These are phyloP conservation scores for Cremastinae sp. DNA, from an alignment of 2,888 invertebrate species.

Conservation along the genomic window DNA sequence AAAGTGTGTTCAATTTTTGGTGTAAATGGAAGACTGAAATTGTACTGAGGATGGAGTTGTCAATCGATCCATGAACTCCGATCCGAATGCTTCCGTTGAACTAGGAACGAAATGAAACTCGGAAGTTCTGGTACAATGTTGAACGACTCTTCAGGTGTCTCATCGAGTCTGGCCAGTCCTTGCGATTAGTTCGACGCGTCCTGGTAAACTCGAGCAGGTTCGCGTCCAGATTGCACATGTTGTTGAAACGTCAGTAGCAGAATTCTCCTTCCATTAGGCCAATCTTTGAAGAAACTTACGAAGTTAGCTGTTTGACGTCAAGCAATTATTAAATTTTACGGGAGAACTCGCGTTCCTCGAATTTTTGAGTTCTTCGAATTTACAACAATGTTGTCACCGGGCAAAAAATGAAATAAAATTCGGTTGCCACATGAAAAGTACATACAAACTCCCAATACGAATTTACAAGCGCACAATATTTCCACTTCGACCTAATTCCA, in stretches of 20 bases:
- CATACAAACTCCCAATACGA: not conserved
- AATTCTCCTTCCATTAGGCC: constrained; percentile 18
- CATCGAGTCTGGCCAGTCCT: constrained; percentile 47
- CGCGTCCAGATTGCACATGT: constrained; percentile 7
- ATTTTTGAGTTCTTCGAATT: constrained; percentile 1
- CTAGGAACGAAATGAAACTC: constrained; percentile 30
- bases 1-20: not conserved
- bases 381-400: not conserved
- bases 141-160: constrained; percentile 54
- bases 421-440: not conserved
- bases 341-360: not conserved
- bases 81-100: constrained; percentile 28
- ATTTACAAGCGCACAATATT: constrained; percentile 13
- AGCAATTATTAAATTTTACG: constrained; percentile 23
- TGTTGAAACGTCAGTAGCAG: constrained; percentile 35
- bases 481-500: constrained; percentile 24
- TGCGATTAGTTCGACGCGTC: constrained; percentile 52
- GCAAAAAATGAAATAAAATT: not conserved
- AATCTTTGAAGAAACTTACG: constrained; percentile 23
- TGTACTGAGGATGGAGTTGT: constrained; percentile 32
- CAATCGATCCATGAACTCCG: constrained; percentile 53
- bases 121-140: constrained; percentile 47
- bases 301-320: constrained; percentile 10
- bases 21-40: not conserved
- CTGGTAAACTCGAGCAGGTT: constrained; percentile 31